A percentile compares a stretch with the other conserved stretches of the same genome.
Evolutionary conservation across 2,113 vertebrate species (phyloP).

Genomic region (Platysternon megacephalum): DNA sequence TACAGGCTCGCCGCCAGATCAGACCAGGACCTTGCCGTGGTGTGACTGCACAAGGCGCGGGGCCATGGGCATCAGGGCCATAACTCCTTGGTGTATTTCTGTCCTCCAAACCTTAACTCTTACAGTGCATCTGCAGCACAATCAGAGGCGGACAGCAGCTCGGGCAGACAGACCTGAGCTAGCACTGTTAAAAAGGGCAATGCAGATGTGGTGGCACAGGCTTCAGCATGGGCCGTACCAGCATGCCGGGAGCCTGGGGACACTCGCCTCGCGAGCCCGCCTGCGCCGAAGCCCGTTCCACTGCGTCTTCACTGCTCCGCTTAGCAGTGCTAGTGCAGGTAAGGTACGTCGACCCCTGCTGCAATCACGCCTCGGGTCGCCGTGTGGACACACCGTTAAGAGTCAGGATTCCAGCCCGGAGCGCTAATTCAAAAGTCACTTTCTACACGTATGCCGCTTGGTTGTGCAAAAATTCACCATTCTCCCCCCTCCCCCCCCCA

Average conservation of each 20-base stretch:
- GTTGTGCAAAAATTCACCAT: background rate
- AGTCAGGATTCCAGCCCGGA: accelerated
- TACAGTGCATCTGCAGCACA: background rate
- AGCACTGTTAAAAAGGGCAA: background rate
- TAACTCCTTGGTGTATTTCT: background rate
- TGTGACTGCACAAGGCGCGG: background rate
- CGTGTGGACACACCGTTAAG: background rate
- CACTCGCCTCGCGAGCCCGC: background rate
- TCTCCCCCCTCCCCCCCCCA: background rate
- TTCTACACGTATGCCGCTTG: accelerated
- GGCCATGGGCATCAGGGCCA: no score
- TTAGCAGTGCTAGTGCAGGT: no score
- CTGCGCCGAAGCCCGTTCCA: background rate
- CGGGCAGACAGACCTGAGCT: no score
- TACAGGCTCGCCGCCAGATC: background rate
- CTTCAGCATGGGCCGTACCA: background rate
- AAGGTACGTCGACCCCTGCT: background rate
- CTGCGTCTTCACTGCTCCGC: background rate
- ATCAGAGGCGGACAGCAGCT: no score
- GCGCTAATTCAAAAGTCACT: accelerated
- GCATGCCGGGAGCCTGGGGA: background rate
- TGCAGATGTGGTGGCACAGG: background rate
- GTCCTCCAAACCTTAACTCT: background rate
- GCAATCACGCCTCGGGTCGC: background rate
- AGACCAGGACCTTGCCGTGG: background rate